A percentile compares a stretch with the other conserved stretches of the same genome.
Evolutionary conservation across 2,888 invertebrate species (phyloP).

Genomic region (Notodonta ziczac): DNA sequence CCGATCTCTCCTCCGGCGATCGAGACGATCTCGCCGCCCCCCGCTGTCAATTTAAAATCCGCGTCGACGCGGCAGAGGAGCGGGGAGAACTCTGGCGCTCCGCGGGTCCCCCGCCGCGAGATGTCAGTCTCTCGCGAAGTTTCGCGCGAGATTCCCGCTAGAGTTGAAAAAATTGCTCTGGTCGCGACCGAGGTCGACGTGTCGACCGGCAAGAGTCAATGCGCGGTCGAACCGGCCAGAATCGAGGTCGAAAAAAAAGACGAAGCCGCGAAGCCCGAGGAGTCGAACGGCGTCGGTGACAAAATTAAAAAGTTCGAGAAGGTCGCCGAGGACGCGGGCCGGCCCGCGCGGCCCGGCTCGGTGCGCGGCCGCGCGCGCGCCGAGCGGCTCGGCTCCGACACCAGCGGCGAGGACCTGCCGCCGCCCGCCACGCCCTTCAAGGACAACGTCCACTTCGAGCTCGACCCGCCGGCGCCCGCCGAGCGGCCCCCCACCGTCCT

Average conservation of each 20-base stretch:
- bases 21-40: constrained; percentile 11
- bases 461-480: constrained; percentile 25
- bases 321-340: constrained; percentile 69
- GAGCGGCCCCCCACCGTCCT: constrained; percentile 32
- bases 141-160: constrained; percentile 37
- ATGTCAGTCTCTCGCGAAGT: constrained; percentile 46
- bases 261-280: constrained; percentile 44
- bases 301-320: constrained; percentile 80
- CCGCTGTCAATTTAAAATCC: constrained; percentile 13
- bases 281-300: constrained; percentile 77
- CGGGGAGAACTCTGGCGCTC: constrained; percentile 33
- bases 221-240: constrained; percentile 13
- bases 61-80: constrained; percentile 22
- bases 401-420: constrained; percentile 55
- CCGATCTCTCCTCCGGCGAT: background rate
- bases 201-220: constrained; percentile 10
- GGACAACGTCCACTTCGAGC: constrained; percentile 63
- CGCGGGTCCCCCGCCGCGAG: constrained; percentile 45
- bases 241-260: constrained; percentile 11
- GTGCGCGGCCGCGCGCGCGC: constrained; percentile 49
- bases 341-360: constrained; percentile 68
- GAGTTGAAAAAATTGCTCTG: constrained; percentile 31
- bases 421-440: constrained; percentile 70
- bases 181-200: constrained; percentile 19
- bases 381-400: constrained; percentile 51